Evolutionary conservation across 2,888 invertebrate genomes (phyloP), one percentile per base, ranked within the genome.

Genomic region (Athalia cordata): DNA sequence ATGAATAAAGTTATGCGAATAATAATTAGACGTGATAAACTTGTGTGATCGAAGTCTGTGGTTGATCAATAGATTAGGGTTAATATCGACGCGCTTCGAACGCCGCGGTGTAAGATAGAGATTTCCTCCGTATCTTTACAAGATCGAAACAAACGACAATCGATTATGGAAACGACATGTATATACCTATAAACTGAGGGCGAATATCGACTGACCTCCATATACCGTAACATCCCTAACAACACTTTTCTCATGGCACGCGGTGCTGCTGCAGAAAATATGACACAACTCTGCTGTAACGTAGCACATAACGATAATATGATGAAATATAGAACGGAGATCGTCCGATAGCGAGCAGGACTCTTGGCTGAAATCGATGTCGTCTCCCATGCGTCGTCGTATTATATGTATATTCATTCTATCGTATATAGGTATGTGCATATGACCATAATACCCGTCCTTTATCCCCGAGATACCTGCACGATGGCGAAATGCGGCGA

Each of bases 401-500:
- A 29, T 29, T 29, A 29, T 29, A 29, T 2, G 52, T 70, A 64
- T 62, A 77, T 43, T 57, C 13, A 55, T 81, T 81, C 64, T 89
- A 88, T 88, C 84, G 87, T 47, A 82, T 84, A 70, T 87, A n/a
- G n/a, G n/a, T n/a, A 64, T 45, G 77, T 77, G 2, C 29, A 2
- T 29, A 29, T 29, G 29, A 29, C 50, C 61, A 65, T 57, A 67
- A 11, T 61, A 43, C 47, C 45, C 47, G 6, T 8, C 9, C 29
- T 29, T 29, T n/a, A n/a, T n/a, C n/a, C n/a, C n/a, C n/a, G n/a
- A n/a, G n/a, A n/a, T n/a, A n/a, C n/a, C n/a, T 29, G 29, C 29
- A 29, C 29, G 29, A 29, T 1, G 2, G 29, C 29, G 2, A 29
- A 29, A 29, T 29, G 29, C 29, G 29, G 29, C 29, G 29, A 29